These are phyloP conservation scores for Adelges cooleyi DNA, from an alignment of 1,140 invertebrate genomes.

Conservation along the genomic window DNA sequence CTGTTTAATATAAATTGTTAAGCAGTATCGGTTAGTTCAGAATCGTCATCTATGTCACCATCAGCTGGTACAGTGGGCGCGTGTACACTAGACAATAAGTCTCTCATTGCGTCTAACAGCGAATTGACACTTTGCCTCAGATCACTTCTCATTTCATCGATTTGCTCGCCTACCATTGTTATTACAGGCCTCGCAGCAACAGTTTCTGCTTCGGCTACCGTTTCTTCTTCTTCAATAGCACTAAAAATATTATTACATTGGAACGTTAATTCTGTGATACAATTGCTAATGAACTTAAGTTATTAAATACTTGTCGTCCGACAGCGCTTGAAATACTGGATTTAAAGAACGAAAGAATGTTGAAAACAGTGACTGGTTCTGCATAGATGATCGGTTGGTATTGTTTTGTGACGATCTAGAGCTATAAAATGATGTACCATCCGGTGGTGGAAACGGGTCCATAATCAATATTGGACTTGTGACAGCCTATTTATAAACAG, in stretches of 20 bases:
- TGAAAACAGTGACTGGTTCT: slow-evolving; percentile 5
- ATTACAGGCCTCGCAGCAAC: not conserved
- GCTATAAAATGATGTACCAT: slow-evolving; percentile 37
- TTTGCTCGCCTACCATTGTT: slow-evolving; percentile 9
- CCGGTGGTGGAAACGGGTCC: slow-evolving; percentile 67
- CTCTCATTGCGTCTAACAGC: slow-evolving; percentile 59
- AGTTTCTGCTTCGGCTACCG: slow-evolving; percentile 34
- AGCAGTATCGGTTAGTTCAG: slow-evolving; percentile 29
- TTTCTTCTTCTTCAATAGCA: slow-evolving; percentile 27
- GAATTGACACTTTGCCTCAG: slow-evolving; percentile 50
- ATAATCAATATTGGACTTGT: slow-evolving; percentile 57
- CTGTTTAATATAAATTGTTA: not conserved
- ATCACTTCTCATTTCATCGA: slow-evolving; percentile 36
- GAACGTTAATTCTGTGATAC: no score
- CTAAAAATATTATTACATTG: slow-evolving; percentile 7
- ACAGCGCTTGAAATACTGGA: slow-evolving; percentile 7
- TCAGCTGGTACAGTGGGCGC: slow-evolving; percentile 34
- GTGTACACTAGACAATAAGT: slow-evolving; percentile 53
- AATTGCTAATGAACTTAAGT: no score
- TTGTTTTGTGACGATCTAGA: not conserved
- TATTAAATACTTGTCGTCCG: slow-evolving; percentile 7
- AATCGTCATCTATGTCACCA: slow-evolving; percentile 34
- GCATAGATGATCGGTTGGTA: not conserved
- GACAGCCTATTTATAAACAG: slow-evolving; percentile 40
- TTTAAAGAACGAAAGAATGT: slow-evolving; percentile 11